Evolutionary conservation across 2,888 invertebrate genomes (phyloP), one percentile per base, ranked within the genome.

Genomic region (Diadegma fenestrale): DNA sequence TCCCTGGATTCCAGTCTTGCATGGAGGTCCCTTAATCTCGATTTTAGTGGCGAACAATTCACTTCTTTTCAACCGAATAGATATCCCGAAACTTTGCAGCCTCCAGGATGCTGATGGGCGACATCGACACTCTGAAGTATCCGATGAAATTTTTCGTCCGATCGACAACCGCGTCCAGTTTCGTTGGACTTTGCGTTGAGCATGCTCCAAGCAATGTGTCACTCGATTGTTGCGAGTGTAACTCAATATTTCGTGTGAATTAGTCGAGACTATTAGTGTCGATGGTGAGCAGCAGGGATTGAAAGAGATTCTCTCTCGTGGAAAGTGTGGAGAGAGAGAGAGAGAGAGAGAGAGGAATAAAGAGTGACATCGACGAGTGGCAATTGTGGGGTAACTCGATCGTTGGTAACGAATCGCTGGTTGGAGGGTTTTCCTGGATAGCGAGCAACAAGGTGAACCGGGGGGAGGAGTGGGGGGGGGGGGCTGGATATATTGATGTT

Each of bases 321-420:
- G 61, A 22, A n/a, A 33, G 22, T 26, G 7, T 17, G 10, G 37
- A 37, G 37, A 51, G 37, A 19, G 19, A 72, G 19, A 14, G 17
- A 19, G 30, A 14, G 45, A 48, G 45, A n/a, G 45, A n/a, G 45
- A 4, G 45, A 17, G 4, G 14, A 26, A 58, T 26, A 26, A 14
- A 26, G 58, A 48, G 37, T 41, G 77, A 77, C 75, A 64, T 45
- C 45, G 51, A 51, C 43, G 54, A 78, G 77, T 68, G 68, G 76
- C 76, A 37, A 76, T 76, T 51, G 58, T 41, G 58, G 26, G 1
- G 78, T 78, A 68, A 78, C 43, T 54, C 58, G 78, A 78, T 78
- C 68, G 41, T 37, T 37, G 8, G 66, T 54, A 68, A 77, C 43
- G 66, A 41, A 66, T 51, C 51, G 30, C 41, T 43, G n/a, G 54